Conservation (phyloP, 2,113 vertebrate genomes). For the Urocitellus parryii region DNA sequence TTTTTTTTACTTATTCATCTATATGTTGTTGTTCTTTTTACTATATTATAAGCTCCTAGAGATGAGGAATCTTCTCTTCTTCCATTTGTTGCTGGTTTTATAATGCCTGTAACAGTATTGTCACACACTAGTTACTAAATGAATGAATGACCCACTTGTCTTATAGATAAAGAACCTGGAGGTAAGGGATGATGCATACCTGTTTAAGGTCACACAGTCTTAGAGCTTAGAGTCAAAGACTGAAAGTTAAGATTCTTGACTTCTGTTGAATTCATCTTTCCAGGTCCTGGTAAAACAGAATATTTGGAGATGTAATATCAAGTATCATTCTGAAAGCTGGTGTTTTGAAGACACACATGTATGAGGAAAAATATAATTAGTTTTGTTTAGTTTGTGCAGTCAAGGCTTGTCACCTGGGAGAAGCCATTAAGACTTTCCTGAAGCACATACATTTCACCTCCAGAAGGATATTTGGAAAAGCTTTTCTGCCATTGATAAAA, state of each 20-base stretch:
- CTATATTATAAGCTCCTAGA: neutral
- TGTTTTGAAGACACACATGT: rapidly evolving
- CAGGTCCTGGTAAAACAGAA: neutral
- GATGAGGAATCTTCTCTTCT: neutral
- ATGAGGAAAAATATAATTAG: neutral
- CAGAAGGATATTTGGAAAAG: slow-evolving; percentile 62
- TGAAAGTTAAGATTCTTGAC: neutral
- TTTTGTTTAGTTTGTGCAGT: neutral
- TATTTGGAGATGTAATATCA: rapidly evolving
- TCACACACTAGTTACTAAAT: neutral
- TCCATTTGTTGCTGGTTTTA: neutral
- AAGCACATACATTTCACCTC: slow-evolving; percentile 49
- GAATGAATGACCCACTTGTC: neutral
- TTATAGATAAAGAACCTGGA: neutral
- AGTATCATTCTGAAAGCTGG: neutral
- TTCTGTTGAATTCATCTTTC: neutral
- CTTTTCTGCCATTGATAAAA: slow-evolving; percentile 70
- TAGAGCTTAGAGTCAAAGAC: neutral
- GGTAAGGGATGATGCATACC: neutral
- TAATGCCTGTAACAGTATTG: neutral
- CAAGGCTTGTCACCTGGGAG: neutral
- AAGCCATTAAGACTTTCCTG: neutral
- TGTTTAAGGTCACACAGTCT: too few species aligned
- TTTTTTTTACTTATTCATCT: neutral
- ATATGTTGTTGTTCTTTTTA: too few species aligned